Evolutionary conservation across 2,888 invertebrate genomes (phyloP).

Genomic region (Gibbula magus): DNA sequence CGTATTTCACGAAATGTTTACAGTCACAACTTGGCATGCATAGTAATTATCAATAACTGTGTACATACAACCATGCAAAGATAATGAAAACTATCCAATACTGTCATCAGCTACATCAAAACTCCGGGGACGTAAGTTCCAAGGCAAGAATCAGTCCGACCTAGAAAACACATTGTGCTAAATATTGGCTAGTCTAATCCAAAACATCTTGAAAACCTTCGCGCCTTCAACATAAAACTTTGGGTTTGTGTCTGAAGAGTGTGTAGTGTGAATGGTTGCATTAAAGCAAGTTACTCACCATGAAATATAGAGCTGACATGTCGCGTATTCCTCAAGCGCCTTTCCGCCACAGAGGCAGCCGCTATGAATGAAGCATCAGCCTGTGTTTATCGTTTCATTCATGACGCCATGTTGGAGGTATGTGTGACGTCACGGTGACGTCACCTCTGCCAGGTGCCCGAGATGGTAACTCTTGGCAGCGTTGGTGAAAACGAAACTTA

Average conservation of each 20-base stretch:
- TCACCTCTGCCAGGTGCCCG: conserved; percentile 18
- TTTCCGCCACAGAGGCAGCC: neutral
- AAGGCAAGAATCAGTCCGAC: neutral
- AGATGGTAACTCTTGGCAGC: too few relatives aligned
- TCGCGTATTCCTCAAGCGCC: neutral
- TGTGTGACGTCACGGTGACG: conserved; percentile 21
- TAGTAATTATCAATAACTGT: too few relatives aligned
- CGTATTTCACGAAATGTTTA: too few relatives aligned
- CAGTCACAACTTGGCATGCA: too few relatives aligned
- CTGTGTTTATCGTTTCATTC: conserved; percentile 8
- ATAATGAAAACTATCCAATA: too few relatives aligned
- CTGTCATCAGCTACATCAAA: too few relatives aligned
- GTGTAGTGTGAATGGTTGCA: neutral
- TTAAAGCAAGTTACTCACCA: neutral
- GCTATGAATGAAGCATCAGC: conserved; percentile 2
- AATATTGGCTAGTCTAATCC: too few relatives aligned
- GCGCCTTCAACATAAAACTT: neutral
- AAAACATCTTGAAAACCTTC: too few relatives aligned
- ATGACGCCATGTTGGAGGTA: conserved; percentile 21
- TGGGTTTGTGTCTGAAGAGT: neutral
- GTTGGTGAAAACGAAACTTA: too few relatives aligned
- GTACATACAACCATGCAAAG: too few relatives aligned
- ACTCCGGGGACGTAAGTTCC: too few relatives aligned
- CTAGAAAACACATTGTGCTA: too few relatives aligned
- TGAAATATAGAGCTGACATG: neutral